phyloP scores from a whole-genome alignment of 1,140 invertebrate species.

The Daktulosphaira vitifoliae region DNA sequence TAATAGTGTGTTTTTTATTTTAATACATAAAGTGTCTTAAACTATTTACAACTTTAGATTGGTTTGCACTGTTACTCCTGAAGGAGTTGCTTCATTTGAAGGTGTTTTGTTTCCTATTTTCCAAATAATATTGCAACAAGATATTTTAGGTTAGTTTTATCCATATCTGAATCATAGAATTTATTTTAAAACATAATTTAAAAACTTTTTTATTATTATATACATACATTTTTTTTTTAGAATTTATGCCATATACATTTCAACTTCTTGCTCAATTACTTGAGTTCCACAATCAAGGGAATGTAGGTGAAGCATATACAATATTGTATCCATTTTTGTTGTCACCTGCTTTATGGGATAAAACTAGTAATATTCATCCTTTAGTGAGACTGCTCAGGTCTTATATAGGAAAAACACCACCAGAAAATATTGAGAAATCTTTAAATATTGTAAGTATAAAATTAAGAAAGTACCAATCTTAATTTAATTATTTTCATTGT shows the following conservation, averaged over 20 bases:
- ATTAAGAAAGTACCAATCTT: constrained; percentile 26
- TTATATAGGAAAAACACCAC: constrained; percentile 51
- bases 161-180: no score
- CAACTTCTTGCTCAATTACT: constrained; percentile 89
- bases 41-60: constrained; percentile 49
- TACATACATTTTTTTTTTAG: constrained; percentile 52
- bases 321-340: constrained; percentile 80
- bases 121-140: constrained; percentile 83
- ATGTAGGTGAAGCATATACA: constrained; percentile 74
- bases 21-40: not conserved
- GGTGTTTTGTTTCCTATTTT: constrained; percentile 85
- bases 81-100: constrained; percentile 81
- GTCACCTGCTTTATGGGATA: constrained; percentile 82
- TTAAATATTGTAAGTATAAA: constrained; percentile 41
- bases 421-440: constrained; percentile 40
- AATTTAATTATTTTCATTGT: not conserved
- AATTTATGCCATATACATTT: constrained; percentile 96
- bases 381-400: constrained; percentile 80
- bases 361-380: constrained; percentile 83
- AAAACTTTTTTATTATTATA: no score
- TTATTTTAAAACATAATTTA: no score
- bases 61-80: constrained; percentile 70
- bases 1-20: not conserved
- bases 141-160: constrained; percentile 69
- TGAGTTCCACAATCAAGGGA: constrained; percentile 57